Conservation (phyloP, 2,888 invertebrate species). For the Matsumyia berberina region DNA sequence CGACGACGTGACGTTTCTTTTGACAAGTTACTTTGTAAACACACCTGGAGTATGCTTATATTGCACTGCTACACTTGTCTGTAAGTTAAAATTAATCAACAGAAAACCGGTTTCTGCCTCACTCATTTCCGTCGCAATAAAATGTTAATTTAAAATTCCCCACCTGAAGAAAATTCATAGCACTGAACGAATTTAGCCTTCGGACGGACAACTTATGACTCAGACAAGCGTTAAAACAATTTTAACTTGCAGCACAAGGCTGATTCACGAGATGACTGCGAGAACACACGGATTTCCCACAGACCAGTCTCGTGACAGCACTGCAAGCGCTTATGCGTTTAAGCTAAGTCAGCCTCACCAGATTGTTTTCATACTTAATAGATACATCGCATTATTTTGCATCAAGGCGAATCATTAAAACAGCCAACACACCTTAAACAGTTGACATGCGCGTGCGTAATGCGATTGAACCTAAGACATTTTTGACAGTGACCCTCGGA, state of each 20-base stretch:
- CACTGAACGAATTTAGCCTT: conserved; percentile 29
- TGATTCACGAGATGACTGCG: conserved; percentile 52
- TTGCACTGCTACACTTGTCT: conserved; percentile 7
- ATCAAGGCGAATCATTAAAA: conserved; percentile 14
- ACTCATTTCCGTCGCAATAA: conserved; percentile 54
- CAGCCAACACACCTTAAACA: background rate
- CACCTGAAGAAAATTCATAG: conserved; percentile 42
- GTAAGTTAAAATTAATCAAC: conserved; percentile 6
- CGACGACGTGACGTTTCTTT: background rate
- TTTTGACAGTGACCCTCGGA: conserved; percentile 31
- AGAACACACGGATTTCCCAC: conserved; percentile 53
- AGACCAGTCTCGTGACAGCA: conserved; percentile 1
- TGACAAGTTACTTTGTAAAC: background rate
- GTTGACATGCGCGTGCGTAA: conserved; percentile 21
- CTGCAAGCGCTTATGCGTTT: no score
- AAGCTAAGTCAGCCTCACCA: no score
- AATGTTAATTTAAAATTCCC: conserved; percentile 41
- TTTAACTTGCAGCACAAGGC: conserved; percentile 50
- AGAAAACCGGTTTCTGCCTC: conserved; percentile 46
- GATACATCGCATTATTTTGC: background rate
- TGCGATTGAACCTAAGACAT: conserved; percentile 17
- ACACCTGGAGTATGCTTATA: background rate
- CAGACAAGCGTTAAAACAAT: conserved; percentile 27
- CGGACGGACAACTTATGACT: conserved; percentile 44
- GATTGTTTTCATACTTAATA: no score